Evolutionary conservation across 1,140 invertebrate genomes (phyloP), one percentile per base, ranked within the genome.

Genomic region (Trachymyrmex septentrionalis): DNA sequence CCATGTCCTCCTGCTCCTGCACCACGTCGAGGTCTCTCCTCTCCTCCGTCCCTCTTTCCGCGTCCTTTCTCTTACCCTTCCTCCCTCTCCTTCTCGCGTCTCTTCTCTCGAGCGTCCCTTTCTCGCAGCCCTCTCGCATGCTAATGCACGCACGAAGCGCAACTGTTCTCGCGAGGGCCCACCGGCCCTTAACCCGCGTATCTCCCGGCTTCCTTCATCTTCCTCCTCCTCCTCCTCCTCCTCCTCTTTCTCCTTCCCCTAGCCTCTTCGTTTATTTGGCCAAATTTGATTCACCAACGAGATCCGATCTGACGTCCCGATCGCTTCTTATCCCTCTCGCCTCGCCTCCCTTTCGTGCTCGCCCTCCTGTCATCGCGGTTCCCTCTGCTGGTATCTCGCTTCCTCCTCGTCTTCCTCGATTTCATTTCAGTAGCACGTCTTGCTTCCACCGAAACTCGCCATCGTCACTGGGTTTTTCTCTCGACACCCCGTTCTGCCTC

Each of bases 241-340:
- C 55, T 64, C 34, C 59, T 64, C 71, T 80, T 85, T 66, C 71
- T 69, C 77, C 76, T 76, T 77, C 69, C 63, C 67, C 53, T 50
- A 57, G 71, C 59, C 75, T 91, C 82, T 90, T 92, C 91, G 88
- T 94, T 93, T 92, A 93, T 93, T 93, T 93, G 88, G 87, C 91
- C 91, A 93, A 94, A 94, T 94, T 93, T 93, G 93, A 94, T 94
- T 93, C 93, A 93, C 89, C 92, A 94, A 91, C 91, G 91, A 93
- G 93, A 94, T 92, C 88, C 91, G 90, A 94, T 94, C 93, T 92
- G 93, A 93, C 92, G 85, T 93, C 88, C 90, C 93, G 93, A 93
- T 94, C 92, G 92, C 91, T 94, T 93, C 92, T 93, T 93, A 88
- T 78, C 21, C 77, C 75, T 87, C 72, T 78, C 73, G 57, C 24